Conservation (phyloP, 1,140 invertebrate genomes). For the Conus ventricosus region DNA sequence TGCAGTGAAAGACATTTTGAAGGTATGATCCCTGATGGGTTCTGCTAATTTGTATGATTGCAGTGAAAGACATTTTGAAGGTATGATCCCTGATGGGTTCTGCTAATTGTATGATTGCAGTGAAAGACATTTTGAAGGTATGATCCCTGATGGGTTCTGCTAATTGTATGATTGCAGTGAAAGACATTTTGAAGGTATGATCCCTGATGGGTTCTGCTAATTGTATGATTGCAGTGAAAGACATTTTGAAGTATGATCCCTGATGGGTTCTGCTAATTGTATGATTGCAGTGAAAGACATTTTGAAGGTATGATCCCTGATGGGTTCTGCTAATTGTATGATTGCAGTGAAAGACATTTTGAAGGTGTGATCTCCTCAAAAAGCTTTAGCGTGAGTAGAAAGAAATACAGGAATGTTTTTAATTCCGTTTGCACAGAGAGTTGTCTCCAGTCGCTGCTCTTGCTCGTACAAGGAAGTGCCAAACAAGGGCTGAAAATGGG, state of each 20-base stretch:
- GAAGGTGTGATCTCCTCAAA: background rate
- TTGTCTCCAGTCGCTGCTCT: no score
- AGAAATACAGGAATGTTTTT: no score
- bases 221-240: constrained; percentile 82
- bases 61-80: constrained; percentile 96
- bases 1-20: constrained; percentile 94
- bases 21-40: constrained; percentile 67
- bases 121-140: constrained; percentile 95
- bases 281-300: constrained; percentile 90
- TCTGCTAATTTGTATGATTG: no score
- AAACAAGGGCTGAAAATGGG: no score
- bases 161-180: constrained; percentile 78
- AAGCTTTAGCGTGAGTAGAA: no score
- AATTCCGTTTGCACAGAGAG: no score
- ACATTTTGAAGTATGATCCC: constrained; percentile 85
- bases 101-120: constrained; percentile 69
- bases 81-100: constrained; percentile 28
- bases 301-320: constrained; percentile 78
- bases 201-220: no score
- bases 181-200: constrained; percentile 91
- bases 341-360: no score
- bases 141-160: background rate
- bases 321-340: no score
- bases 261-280: no score
- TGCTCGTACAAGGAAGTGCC: no score